Evolutionary conservation across 2,113 vertebrate species (phyloP).

Genomic region (Phalacrocorax pelagicus): DNA sequence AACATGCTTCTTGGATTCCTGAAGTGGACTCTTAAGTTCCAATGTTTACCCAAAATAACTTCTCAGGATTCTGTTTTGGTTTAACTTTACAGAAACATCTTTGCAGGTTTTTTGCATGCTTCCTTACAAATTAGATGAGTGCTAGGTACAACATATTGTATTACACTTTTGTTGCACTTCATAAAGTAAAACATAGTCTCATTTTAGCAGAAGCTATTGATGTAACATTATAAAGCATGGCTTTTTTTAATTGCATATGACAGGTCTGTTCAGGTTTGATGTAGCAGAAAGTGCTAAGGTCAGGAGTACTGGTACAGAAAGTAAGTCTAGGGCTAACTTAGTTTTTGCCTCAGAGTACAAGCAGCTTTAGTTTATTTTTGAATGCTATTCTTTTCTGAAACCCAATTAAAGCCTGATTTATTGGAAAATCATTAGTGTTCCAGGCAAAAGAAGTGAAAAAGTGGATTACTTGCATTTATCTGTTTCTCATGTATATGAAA

Average conservation of each 20-base stretch:
- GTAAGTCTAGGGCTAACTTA: neutral
- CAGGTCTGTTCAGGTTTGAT: slow-evolving; percentile 5
- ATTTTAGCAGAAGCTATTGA: slow-evolving; percentile 49
- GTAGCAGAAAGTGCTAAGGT: slow-evolving; percentile 32
- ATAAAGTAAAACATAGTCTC: slow-evolving; percentile 24
- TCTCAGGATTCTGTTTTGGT: neutral
- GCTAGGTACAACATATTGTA: slow-evolving; percentile 54
- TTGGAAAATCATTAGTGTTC: neutral
- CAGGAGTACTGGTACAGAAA: slow-evolving; percentile 20
- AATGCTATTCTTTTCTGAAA: neutral
- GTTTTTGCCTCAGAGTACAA: neutral
- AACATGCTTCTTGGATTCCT: neutral
- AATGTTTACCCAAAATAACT: neutral
- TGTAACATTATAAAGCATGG: slow-evolving; percentile 51
- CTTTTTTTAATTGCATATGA: slow-evolving; percentile 5
- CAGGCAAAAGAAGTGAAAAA: neutral
- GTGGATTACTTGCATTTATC: neutral
- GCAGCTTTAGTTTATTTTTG: slow-evolving; percentile 13
- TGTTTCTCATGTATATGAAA: neutral
- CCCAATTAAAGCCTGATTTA: neutral
- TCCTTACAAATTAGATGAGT: neutral
- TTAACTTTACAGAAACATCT: slow-evolving; percentile 65
- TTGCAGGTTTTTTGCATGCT: slow-evolving; percentile 43
- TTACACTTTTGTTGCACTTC: slow-evolving; percentile 61
- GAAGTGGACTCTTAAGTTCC: neutral